These are phyloP conservation scores for Heliconius hortense DNA, from an alignment of 2,888 invertebrate genomes.

Conservation along the genomic window DNA sequence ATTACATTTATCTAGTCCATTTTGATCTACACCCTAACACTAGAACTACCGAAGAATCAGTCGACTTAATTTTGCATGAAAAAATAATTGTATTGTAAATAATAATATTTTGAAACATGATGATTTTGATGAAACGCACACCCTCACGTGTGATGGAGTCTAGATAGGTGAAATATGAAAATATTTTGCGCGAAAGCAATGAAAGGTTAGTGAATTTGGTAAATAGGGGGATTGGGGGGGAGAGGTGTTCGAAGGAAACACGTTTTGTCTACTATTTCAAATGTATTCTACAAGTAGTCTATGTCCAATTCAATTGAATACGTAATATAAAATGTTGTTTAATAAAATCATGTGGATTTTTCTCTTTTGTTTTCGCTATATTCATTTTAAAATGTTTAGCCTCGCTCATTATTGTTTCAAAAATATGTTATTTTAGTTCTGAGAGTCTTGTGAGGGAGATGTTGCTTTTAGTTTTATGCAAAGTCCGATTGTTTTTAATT, in stretches of 20 bases:
- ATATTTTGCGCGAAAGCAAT: constrained; percentile 67
- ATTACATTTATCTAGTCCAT: too few relatives aligned
- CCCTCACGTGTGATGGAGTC: constrained; percentile 57
- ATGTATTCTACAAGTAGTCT: constrained; percentile 67
- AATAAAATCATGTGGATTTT: constrained; percentile 55
- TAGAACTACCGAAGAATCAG: constrained; percentile 19
- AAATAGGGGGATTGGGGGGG: constrained; percentile 61
- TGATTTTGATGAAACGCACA: constrained; percentile 55
- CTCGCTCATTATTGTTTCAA: constrained; percentile 52
- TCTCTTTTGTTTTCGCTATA: constrained; percentile 48
- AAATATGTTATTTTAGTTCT: constrained; percentile 58
- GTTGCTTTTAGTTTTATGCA: constrained; percentile 75
- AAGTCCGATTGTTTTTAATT: constrained; percentile 76
- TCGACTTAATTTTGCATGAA: constrained; percentile 41
- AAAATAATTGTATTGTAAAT: constrained; percentile 51
- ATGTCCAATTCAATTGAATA: constrained; percentile 63
- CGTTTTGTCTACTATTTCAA: constrained; percentile 59
- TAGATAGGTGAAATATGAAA: constrained; percentile 63
- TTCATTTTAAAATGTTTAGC: constrained; percentile 44
- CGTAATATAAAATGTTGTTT: constrained; percentile 67
- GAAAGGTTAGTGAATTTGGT: constrained; percentile 80
- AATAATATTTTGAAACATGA: constrained; percentile 45
- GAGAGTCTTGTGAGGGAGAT: constrained; percentile 71
- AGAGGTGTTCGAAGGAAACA: constrained; percentile 55
- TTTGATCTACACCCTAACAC: background rate